Conservation (phyloP, 1,140 invertebrate species). For the Sminthurides bifidus region DNA sequence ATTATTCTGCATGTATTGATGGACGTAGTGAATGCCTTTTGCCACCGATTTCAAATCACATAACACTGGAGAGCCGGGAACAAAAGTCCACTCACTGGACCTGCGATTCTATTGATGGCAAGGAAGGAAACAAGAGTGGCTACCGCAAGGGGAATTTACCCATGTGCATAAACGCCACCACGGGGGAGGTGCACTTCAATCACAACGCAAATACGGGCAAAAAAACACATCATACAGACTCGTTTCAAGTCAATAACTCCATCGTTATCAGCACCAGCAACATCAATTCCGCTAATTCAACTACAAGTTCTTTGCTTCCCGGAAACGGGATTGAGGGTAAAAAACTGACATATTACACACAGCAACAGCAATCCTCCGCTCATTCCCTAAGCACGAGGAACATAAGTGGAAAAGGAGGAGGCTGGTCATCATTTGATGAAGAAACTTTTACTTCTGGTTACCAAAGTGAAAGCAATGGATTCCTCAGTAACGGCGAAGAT, state of each 20-base stretch:
- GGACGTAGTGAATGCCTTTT: constrained; percentile 22
- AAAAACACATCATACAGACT: not conserved
- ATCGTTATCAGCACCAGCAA: not conserved
- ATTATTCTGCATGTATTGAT: constrained; percentile 1
- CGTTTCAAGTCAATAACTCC: constrained; percentile 4
- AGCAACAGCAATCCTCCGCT: too few species aligned
- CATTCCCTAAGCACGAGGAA: not conserved
- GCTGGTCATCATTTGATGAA: constrained; percentile 18
- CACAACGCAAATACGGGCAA: not conserved
- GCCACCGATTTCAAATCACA: constrained; percentile 19
- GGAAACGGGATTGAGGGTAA: too few species aligned
- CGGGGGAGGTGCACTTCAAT: constrained; percentile 13
- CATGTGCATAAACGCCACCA: constrained; percentile 8
- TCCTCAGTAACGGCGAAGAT: constrained; percentile 14
- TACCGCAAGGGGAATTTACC: constrained; percentile 8
- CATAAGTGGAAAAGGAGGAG: not conserved
- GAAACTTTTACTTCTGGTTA: constrained; percentile 26
- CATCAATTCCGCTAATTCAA: not conserved
- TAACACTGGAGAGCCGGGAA: not conserved
- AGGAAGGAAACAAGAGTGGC: not conserved
- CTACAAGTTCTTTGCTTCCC: too few species aligned
- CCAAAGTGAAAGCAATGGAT: constrained; percentile 22
- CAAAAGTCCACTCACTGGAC: constrained; percentile 1
- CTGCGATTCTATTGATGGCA: constrained; percentile 1
- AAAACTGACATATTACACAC: too few species aligned